A percentile compares a stretch with the other conserved stretches of the same genome.
phyloP scores from a whole-genome alignment of 2,888 invertebrate genomes.

The Pasiphila rectangulata region DNA sequence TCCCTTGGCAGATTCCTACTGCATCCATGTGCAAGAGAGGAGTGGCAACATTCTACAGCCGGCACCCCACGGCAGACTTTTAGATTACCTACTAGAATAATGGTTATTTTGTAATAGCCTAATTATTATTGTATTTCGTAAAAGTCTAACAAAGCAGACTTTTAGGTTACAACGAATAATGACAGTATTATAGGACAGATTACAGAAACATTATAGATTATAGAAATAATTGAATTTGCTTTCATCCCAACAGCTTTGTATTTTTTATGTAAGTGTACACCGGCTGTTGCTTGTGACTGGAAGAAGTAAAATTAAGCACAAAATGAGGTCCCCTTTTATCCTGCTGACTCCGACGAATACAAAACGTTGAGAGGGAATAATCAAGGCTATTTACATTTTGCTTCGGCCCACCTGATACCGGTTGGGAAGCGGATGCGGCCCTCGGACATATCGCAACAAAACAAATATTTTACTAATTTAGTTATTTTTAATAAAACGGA shows the following conservation, averaged over 20 bases:
- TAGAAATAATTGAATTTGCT: conserved; percentile 14
- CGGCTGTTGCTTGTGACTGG: conserved; percentile 29
- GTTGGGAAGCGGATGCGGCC: conserved; percentile 31
- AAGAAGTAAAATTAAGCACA: conserved; percentile 47
- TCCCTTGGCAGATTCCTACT: too few species aligned
- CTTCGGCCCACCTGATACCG: conserved; percentile 60
- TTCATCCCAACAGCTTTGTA: conserved; percentile 26
- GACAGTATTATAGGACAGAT: too few species aligned
- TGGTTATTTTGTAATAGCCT: too few species aligned
- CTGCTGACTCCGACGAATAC: conserved; percentile 58
- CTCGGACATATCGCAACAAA: conserved; percentile 37
- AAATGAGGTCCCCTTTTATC: conserved; percentile 50
- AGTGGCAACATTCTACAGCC: too few species aligned
- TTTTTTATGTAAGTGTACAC: conserved; percentile 32
- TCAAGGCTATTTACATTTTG: conserved; percentile 66
- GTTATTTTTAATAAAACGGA: conserved; percentile 32
- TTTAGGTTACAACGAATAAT: too few species aligned
- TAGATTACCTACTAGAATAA: too few species aligned
- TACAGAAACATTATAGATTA: neutral
- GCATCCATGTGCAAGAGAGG: too few species aligned
- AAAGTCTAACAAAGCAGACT: too few species aligned
- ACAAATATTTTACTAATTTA: conserved; percentile 44
- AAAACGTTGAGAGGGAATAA: conserved; percentile 58
- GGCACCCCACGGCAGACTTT: too few species aligned
- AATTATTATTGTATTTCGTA: too few species aligned